Base-by-base conservation (phyloP, 2,113 vertebrate genomes). In the Montifringilla adamsi region DNA sequence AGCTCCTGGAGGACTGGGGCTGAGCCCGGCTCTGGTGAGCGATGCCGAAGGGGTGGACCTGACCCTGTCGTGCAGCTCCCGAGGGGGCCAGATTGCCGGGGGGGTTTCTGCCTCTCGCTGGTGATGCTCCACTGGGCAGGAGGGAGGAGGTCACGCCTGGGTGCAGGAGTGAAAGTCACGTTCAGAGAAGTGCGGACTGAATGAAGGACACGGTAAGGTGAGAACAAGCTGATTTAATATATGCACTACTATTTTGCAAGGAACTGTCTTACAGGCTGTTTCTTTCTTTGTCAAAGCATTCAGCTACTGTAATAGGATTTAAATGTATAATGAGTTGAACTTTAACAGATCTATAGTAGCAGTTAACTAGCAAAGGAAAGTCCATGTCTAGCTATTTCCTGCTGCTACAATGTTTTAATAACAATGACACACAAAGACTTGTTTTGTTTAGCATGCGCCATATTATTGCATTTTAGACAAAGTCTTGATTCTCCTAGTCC, bases 401-500 rank as follows among this genome's bases (percentile, higher is more conserved):
- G 88, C 68, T 88, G 83, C 90, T 95, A 67, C 53, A 95, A 88
- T 94, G 92, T 94, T 95, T 95, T 90, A 92, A 95, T 86, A 95
- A 92, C 80, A 74, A 80, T 47, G 39, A 87, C 86, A 83, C 85
- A 94, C 90, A 94, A 96, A 95, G 92, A 70, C 83, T 90, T 74
- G 76, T 97, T 96, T 90, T 94, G 90, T 96, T 96, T 94, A 93
- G 88, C 33, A 2, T 90, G 82, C 4, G 0, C 82, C 86, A 15
- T 92, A 90, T 74, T 74, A 63, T 31, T 86, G 78, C 88, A 24
- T 86, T 94, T 92, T 81, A 88, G 79, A 96, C 95, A 95, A 95
- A 93, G 94, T 91, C 90, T 92, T 58, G 31, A 95, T 94, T 94
- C 93, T 92, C 59, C 70, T 55, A 84, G 64, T 84, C 72, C 24